phyloP scores from a whole-genome alignment of 1,140 invertebrate species.

The Orius insidiosus region DNA sequence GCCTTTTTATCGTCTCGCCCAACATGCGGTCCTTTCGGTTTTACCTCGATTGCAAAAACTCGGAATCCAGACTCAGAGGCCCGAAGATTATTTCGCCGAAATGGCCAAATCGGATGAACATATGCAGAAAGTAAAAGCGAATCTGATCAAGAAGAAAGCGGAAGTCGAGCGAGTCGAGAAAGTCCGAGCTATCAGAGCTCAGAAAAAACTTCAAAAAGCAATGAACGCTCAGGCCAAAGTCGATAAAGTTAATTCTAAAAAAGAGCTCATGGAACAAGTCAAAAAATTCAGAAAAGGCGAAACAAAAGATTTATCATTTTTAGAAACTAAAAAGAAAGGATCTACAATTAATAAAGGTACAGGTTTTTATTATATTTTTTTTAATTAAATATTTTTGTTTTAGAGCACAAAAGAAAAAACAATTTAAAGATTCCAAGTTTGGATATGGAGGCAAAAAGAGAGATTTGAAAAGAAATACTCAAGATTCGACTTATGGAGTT shows the following conservation, averaged over 20 bases:
- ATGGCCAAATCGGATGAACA: conserved; percentile 96
- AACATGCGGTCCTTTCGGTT: conserved; percentile 63
- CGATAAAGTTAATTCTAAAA: conserved; percentile 57
- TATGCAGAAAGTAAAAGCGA: conserved; percentile 88
- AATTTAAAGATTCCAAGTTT: conserved; percentile 70
- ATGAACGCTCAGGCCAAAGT: conserved; percentile 69
- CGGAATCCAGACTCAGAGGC: conserved; percentile 59
- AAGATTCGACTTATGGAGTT: conserved; percentile 46
- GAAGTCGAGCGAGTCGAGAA: conserved; percentile 73
- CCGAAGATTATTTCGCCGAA: conserved; percentile 95
- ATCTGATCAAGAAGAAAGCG: conserved; percentile 67
- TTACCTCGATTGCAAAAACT: conserved; percentile 56
- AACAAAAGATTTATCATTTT: conserved; percentile 59
- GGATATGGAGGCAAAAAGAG: conserved; percentile 94
- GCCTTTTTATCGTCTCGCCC: conserved; percentile 79
- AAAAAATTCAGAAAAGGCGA: conserved; percentile 74
- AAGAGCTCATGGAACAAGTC: conserved; percentile 62
- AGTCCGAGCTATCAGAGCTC: conserved; percentile 68
- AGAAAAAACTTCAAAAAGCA: conserved; percentile 84
- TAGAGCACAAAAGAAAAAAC: conserved; percentile 34
- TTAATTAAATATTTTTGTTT: no score
- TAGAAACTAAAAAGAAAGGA: conserved; percentile 38
- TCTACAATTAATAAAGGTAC: no score
- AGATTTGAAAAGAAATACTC: conserved; percentile 74
- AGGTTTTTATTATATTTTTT: no score